Percentiles rank a stretch among this genome's conserved stretches.
Conservation (phyloP, 2,113 vertebrate genomes). For the Ctenomys sociabilis region DNA sequence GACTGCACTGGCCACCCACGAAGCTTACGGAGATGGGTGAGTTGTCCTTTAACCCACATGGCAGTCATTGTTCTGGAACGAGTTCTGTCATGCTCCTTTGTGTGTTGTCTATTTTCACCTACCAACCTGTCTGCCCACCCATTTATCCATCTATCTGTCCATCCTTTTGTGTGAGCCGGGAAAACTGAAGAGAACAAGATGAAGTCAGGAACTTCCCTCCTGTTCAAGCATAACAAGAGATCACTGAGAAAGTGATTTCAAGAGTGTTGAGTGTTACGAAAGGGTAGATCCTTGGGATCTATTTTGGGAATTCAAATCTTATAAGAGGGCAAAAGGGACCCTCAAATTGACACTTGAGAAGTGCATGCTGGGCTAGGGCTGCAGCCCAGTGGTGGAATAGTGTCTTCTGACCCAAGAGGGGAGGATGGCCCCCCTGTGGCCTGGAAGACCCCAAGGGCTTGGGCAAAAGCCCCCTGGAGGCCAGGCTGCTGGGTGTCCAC, state of each 20-base stretch:
- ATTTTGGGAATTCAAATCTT: background rate
- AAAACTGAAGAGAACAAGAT: background rate
- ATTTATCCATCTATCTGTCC: too few species aligned
- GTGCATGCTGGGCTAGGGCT: background rate
- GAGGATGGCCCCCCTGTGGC: too few species aligned
- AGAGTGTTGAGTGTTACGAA: background rate
- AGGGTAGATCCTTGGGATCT: background rate
- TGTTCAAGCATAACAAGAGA: background rate
- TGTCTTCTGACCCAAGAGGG: background rate
- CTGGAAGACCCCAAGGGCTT: background rate
- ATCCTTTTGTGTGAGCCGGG: background rate
- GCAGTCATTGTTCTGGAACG: background rate
- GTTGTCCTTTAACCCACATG: background rate
- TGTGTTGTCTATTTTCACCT: background rate
- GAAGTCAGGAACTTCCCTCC: background rate
- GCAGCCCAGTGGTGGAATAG: background rate
- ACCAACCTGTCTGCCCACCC: background rate
- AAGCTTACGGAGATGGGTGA: conserved; percentile 91
- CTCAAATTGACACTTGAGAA: background rate
- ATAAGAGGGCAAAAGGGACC: background rate
- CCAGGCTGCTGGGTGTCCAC: background rate
- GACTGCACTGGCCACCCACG: conserved; percentile 83
- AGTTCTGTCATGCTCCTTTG: background rate
- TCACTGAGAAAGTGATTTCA: background rate
- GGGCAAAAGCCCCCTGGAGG: background rate